Base-by-base conservation (phyloP, 2,888 invertebrate species). In the Mermis nigrescens region DNA sequence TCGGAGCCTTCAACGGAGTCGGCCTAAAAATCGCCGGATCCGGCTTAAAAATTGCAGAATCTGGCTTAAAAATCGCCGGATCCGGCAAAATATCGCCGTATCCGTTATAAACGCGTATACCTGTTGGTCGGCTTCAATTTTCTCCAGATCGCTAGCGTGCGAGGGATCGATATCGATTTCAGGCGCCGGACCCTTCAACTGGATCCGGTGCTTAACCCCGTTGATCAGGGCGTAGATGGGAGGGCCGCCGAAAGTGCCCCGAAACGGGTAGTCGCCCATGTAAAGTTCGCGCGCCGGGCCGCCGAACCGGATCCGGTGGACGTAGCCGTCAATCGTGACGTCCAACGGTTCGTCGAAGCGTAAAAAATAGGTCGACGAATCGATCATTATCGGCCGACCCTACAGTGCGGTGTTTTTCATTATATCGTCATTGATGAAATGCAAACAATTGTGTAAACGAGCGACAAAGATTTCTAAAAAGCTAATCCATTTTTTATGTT, bases 171-270 rank as follows among this genome's bases (percentile, higher is more conserved):
- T 88, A 72, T 86, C 85, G 0, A 95, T 92, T 75, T 87, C 87
- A 0, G 95, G 95, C 2, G 89, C 82, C 0, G 89, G 87, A 0
- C 92, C 92, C 67, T 86, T 85, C 7, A 98, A 76, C 68, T 85
- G 83, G 1, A 95, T 79, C 52, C 81, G 77, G 62, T 85, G 81
- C n/a, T 82, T 79, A 62, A 83, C 81, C 1, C 83, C 84, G 60
- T 84, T 83, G 45, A 94, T 79, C 51, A 84, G 82, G 12, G 91
- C 82, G 1, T 82, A 81, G 55, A 88, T 80, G 0, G 87, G 83
- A 53, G 85, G 83, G 1, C 89, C 90, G 32, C 86, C 89, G 72
- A 95, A 95, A 73, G 84, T 86, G 67, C 89, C 86, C 72, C 91
- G 91, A 73, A 83, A 91, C 78, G 86, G 85, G 12, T 29, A 79